Conservation (phyloP, 2,113 vertebrate species). For the Solea senegalensis region DNA sequence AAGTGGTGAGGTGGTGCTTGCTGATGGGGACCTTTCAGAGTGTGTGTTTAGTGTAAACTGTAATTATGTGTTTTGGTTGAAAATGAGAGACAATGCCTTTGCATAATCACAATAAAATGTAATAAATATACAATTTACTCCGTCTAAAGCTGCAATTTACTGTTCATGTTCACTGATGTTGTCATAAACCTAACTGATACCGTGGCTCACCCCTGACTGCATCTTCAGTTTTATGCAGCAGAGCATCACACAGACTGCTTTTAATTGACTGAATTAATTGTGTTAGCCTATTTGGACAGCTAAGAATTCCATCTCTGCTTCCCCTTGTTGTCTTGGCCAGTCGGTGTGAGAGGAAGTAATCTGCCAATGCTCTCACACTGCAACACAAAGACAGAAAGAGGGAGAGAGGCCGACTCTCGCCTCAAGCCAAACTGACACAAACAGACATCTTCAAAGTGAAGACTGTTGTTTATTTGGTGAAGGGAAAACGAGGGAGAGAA, state of each 20-base stretch:
- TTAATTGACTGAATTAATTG: slow-evolving; percentile 41
- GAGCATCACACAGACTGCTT: slow-evolving; percentile 3
- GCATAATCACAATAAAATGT: slow-evolving; percentile 9
- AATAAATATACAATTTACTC: too few species aligned
- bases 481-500: slow-evolving; percentile 35
- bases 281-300: slow-evolving; percentile 20
- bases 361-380: slow-evolving; percentile 53
- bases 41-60: slow-evolving; percentile 5
- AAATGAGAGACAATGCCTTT: not conserved
- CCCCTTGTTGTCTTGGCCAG: slow-evolving; percentile 48
- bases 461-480: slow-evolving; percentile 82
- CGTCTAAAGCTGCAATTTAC: too few species aligned
- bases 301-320: slow-evolving; percentile 9
- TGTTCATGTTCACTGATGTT: not conserved
- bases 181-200: not conserved
- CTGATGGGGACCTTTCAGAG: slow-evolving; percentile 1
- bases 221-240: not conserved
- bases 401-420: slow-evolving; percentile 76
- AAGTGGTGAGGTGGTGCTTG: slow-evolving; percentile 67
- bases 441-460: slow-evolving; percentile 84
- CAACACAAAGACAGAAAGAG: slow-evolving; percentile 70
- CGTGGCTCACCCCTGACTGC: not conserved
- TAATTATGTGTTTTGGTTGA: slow-evolving; percentile 1
- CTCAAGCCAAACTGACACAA: slow-evolving; percentile 82
- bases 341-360: slow-evolving; percentile 63